Conservation (phyloP, 2,113 vertebrate species). For the Zapornia atra region DNA sequence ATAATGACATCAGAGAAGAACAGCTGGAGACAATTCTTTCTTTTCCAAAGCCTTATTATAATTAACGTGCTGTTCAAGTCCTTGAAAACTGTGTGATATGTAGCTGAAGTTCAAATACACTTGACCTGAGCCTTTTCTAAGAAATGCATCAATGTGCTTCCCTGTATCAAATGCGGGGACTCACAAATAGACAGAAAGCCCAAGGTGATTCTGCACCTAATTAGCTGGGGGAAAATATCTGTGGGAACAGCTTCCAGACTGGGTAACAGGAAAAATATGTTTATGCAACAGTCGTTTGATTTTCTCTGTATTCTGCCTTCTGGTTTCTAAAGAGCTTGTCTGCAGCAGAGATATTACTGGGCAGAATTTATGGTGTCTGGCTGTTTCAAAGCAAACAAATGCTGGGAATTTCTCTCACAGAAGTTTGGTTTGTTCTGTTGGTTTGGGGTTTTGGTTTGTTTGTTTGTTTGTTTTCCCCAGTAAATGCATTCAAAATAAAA, state of each 20-base stretch:
- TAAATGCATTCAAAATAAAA: not conserved
- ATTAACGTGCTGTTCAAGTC: not conserved
- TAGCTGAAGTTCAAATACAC: not conserved
- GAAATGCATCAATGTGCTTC: not conserved
- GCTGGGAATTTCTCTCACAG: not conserved
- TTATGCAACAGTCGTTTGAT: not conserved
- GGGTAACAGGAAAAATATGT: not conserved
- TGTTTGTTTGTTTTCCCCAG: not conserved
- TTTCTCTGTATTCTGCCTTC: not conserved
- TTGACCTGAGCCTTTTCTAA: not conserved
- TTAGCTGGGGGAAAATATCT: not conserved
- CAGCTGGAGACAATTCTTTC: not conserved
- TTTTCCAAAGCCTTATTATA: not conserved
- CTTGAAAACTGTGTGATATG: not conserved
- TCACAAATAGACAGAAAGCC: not conserved
- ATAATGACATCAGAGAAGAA: not conserved
- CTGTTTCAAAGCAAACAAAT: not conserved
- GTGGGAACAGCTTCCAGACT: not conserved
- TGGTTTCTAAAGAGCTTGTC: not conserved
- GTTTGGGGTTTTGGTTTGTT: not conserved
- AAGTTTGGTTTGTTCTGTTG: not conserved
- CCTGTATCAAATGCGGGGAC: not conserved
- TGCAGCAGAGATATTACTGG: not conserved
- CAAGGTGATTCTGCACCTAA: not conserved
- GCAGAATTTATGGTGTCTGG: not conserved